Conservation (phyloP, 2,888 invertebrate species). For the Lobophora halterata region DNA sequence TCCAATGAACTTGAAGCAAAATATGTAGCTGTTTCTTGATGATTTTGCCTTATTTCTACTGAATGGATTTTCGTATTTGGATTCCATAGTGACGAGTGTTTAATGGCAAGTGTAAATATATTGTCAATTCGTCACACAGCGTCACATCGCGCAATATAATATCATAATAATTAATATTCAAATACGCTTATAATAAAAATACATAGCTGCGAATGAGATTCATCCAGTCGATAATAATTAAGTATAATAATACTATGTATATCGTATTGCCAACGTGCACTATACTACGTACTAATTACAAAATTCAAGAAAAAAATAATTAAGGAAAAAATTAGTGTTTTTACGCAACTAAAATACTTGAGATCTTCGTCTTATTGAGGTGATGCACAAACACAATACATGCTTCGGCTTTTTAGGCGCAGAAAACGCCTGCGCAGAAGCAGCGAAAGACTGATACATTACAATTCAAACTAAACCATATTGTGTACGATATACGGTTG, state of each 20-base stretch:
- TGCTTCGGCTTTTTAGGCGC: conserved; percentile 13
- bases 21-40: too few species aligned
- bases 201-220: conserved; percentile 58
- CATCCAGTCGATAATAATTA: conserved; percentile 41
- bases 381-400: conserved; percentile 34
- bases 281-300: conserved; percentile 55
- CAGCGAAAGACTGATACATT: too few species aligned
- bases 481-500: too few species aligned
- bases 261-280: conserved; percentile 71
- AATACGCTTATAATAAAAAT: conserved; percentile 38
- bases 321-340: conserved; percentile 25
- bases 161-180: conserved; percentile 30
- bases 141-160: conserved; percentile 29
- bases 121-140: conserved; percentile 37
- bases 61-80: too few species aligned
- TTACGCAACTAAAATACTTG: conserved; percentile 70
- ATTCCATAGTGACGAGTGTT: too few species aligned
- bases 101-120: too few species aligned
- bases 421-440: too few species aligned
- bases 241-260: conserved; percentile 32
- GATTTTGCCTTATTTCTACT: too few species aligned
- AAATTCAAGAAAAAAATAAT: conserved; percentile 50
- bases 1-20: too few species aligned
- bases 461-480: too few species aligned
- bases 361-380: conserved; percentile 70